Evolutionary conservation across 2,888 invertebrate genomes (phyloP).

Genomic region (Apamea crenata): DNA sequence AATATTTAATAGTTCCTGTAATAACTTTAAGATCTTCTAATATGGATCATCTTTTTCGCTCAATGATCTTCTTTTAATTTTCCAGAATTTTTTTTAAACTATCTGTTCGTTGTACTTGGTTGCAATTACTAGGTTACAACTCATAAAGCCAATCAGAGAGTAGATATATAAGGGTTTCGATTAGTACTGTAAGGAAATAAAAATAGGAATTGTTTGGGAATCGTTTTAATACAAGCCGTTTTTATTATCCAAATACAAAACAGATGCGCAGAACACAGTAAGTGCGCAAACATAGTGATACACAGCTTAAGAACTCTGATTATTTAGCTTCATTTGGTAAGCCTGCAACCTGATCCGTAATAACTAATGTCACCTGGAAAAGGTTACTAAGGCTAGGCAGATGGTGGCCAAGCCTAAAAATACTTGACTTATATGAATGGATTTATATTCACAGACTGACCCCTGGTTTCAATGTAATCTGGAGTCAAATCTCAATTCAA

Average conservation of each 20-base stretch:
- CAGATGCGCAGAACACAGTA: background rate
- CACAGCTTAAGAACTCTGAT: background rate
- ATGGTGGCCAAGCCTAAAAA: conserved; percentile 36
- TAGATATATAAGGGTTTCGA: background rate
- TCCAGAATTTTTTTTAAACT: background rate
- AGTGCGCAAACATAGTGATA: background rate
- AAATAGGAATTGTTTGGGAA: fast-evolving
- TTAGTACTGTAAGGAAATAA: background rate
- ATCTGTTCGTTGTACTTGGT: background rate
- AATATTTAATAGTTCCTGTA: background rate
- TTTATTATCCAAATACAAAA: background rate
- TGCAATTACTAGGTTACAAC: background rate
- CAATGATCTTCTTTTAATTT: background rate
- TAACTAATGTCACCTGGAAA: conserved; percentile 19
- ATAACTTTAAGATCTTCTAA: background rate
- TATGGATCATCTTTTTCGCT: too few relatives aligned
- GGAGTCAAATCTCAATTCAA: background rate
- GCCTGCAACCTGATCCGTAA: conserved; percentile 4
- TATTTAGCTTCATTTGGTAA: conserved; percentile 12
- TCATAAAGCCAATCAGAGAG: background rate
- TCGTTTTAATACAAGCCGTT: background rate
- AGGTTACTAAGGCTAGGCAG: conserved; percentile 41
- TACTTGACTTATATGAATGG: background rate
- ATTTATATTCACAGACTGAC: conserved; percentile 15
- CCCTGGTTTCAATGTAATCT: conserved; percentile 2